Conservation (phyloP, 1,140 invertebrate species). For the Neodiprion fabricii region DNA sequence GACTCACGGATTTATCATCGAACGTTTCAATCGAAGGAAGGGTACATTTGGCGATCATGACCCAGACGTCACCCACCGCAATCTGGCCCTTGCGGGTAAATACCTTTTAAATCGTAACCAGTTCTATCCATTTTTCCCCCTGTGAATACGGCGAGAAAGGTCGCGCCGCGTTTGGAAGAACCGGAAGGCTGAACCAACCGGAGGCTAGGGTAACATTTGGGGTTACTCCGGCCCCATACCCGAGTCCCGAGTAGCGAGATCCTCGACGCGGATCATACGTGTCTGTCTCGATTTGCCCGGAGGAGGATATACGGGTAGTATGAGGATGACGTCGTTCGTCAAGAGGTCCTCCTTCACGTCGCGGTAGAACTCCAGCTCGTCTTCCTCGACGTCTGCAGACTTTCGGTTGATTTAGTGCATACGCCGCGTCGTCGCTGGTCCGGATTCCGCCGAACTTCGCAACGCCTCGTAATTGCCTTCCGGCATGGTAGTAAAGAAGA, state of each 20-base stretch:
- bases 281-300: conserved; percentile 6
- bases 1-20: neutral
- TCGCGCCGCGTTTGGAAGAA: neutral
- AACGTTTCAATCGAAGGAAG: neutral
- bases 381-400: neutral
- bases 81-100: no score
- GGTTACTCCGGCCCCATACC: neutral
- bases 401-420: neutral
- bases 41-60: no score
- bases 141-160: neutral
- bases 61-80: no score
- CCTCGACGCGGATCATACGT: conserved; percentile 1
- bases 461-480: neutral
- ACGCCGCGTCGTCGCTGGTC: neutral
- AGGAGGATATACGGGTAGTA: neutral
- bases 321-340: neutral
- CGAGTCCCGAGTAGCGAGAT: neutral
- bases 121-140: no score
- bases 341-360: neutral
- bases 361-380: neutral
- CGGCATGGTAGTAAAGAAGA: no score
- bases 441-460: neutral
- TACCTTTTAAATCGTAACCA: no score
- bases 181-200: neutral
- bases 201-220: neutral